phyloP scores from a whole-genome alignment of 2,888 invertebrate species.

The Trimorus sp. region DNA sequence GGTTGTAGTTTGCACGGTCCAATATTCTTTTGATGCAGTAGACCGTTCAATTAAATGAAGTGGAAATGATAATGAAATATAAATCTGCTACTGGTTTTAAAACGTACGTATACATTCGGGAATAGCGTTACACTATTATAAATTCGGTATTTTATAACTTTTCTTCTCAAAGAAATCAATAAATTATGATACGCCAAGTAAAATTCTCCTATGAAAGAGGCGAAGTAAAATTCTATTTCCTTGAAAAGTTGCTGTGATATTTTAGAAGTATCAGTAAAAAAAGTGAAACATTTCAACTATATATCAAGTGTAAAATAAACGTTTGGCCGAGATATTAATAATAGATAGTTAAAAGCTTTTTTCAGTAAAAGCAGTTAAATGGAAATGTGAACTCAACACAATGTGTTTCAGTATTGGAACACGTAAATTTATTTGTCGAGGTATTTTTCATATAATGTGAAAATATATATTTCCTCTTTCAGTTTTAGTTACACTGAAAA shows the following conservation, averaged over 20 bases:
- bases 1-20: neutral
- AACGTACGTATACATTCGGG: conserved; percentile 14
- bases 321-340: neutral
- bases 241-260: conserved; percentile 28
- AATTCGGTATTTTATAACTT: conserved; percentile 39
- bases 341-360: no score
- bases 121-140: conserved; percentile 10
- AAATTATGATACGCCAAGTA: conserved; percentile 28
- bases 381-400: no score
- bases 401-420: no score
- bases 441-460: no score
- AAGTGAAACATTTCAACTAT: conserved; percentile 13
- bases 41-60: neutral
- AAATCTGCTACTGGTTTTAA: conserved; percentile 1
- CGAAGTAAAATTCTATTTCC: conserved; percentile 32
- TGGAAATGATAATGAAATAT: neutral
- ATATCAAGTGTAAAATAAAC: conserved; percentile 3
- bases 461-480: no score
- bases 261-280: conserved; percentile 26
- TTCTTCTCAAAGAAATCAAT: conserved; percentile 35
- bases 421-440: no score
- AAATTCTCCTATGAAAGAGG: conserved; percentile 21
- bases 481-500: no score
- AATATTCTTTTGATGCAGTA: neutral
- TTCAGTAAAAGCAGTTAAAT: no score